Conservation (phyloP, 2,797 vertebrate genomes). For the Hypotaenidia okinawae region DNA sequence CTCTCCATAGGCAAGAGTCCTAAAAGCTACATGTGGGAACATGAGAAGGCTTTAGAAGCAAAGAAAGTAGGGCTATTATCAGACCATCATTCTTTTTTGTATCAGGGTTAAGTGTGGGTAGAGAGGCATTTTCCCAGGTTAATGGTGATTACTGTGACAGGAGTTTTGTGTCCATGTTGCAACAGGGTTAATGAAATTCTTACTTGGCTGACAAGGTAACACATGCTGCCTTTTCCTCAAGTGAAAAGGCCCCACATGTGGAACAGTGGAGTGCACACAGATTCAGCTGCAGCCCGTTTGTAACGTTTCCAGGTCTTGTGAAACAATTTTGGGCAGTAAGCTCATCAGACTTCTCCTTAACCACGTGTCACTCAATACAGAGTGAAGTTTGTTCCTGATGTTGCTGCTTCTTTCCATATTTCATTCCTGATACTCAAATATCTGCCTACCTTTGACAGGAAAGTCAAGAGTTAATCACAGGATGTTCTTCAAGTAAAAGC, state of each 20-base stretch:
- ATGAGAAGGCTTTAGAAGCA: background rate
- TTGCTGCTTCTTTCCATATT: background rate
- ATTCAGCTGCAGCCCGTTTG: background rate
- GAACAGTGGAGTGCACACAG: background rate
- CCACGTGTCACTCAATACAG: background rate
- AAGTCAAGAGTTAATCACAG: background rate
- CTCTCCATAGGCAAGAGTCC: background rate
- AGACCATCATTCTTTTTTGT: background rate
- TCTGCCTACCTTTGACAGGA: background rate
- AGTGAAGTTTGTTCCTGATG: background rate
- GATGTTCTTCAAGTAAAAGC: background rate
- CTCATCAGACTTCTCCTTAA: background rate
- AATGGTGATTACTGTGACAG: background rate
- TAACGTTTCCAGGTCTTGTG: fast-evolving
- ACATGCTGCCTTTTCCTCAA: background rate
- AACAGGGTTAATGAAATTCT: background rate
- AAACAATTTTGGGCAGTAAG: background rate
- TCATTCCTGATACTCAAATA: background rate
- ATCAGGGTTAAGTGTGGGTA: background rate
- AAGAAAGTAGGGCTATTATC: background rate
- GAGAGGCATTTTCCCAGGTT: background rate
- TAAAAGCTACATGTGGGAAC: background rate
- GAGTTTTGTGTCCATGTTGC: background rate
- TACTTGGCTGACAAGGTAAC: background rate
- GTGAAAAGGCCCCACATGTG: background rate